These are phyloP conservation scores for Oncorhynchus masou DNA, from an alignment of 2,113 vertebrate species.

Conservation along the genomic window DNA sequence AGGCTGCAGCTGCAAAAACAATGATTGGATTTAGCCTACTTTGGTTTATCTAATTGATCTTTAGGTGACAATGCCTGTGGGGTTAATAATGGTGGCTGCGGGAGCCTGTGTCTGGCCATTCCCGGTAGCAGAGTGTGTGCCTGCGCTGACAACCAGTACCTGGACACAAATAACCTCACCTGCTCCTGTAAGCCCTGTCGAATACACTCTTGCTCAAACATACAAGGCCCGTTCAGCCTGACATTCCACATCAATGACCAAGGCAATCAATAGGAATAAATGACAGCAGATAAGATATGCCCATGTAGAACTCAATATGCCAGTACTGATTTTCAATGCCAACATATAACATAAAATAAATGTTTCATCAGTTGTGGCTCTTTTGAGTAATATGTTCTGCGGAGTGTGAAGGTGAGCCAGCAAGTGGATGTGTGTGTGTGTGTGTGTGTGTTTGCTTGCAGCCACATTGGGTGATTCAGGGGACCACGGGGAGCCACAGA, in stretches of 20 bases:
- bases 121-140: conserved; percentile 83
- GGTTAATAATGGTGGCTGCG: conserved; percentile 81
- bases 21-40: neutral
- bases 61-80: conserved; percentile 84
- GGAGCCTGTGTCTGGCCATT: conserved; percentile 80
- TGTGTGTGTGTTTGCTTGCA: conserved; percentile 35
- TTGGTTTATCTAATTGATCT: neutral
- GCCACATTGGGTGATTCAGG: conserved; percentile 69
- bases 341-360: neutral
- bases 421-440: neutral
- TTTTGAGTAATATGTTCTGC: neutral
- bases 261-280: neutral
- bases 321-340: conserved; percentile 9
- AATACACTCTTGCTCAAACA: conserved; percentile 2
- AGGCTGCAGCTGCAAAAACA: neutral
- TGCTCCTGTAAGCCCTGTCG: conserved; percentile 75
- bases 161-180: conserved; percentile 80
- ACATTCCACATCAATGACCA: conserved; percentile 7
- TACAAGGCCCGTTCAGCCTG: neutral
- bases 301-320: conserved; percentile 19
- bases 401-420: conserved; percentile 4
- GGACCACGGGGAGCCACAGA: conserved; percentile 36
- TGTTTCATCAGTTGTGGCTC: neutral
- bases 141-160: conserved; percentile 82
- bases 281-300: conserved; percentile 21